Percentiles rank a stretch among this genome's conserved stretches.
Evolutionary conservation across 2,113 vertebrate species (phyloP).

Genomic region (Siphamia tubifer): DNA sequence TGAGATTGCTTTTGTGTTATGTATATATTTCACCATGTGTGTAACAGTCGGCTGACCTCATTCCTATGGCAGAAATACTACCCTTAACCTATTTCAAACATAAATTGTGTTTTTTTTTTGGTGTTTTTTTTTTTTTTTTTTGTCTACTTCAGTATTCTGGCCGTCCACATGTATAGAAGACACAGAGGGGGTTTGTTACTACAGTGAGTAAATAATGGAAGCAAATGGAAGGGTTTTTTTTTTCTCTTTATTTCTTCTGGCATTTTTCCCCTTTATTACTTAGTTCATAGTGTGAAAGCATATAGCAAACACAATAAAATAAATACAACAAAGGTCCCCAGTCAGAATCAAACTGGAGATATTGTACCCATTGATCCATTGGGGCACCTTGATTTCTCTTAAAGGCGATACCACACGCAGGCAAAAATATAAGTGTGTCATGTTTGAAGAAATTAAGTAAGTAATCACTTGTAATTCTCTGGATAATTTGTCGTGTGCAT

Average conservation of each 20-base stretch:
- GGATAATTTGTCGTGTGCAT: slow-evolving; percentile 16
- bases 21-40: slow-evolving; percentile 11
- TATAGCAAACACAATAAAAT: not conserved
- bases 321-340: not conserved
- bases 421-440: not conserved
- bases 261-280: not conserved
- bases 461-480: slow-evolving; percentile 7
- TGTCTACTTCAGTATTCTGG: slow-evolving; percentile 7
- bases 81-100: slow-evolving; percentile 7
- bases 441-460: slow-evolving; percentile 12
- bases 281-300: not conserved
- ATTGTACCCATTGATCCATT: no score
- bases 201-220: not conserved
- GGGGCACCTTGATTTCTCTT: not conserved
- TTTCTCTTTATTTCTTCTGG: not conserved
- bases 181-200: not conserved
- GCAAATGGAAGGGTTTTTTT: not conserved
- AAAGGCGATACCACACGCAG: not conserved
- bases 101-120: slow-evolving; percentile 18
- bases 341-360: no score
- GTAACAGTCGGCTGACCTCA: slow-evolving; percentile 22
- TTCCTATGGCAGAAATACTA: slow-evolving; percentile 35
- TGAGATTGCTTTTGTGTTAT: not conserved
- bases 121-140: no score
- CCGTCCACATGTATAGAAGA: not conserved